Conservation (phyloP, 1,140 invertebrate species). For the Drosophila setifemur region DNA sequence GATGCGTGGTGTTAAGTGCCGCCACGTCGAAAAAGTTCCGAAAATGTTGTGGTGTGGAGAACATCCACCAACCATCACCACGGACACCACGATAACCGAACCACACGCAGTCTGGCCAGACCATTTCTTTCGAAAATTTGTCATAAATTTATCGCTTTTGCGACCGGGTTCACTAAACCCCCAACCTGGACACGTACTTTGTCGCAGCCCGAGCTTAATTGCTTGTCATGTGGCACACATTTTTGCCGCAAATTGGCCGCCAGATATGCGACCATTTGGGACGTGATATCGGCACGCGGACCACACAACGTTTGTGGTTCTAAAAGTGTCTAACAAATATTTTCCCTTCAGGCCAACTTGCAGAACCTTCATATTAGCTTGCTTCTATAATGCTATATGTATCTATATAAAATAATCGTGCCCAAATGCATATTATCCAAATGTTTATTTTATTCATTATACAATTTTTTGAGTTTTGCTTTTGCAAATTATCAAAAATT, state of each 20-base stretch:
- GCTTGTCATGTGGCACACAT: constrained; percentile 78
- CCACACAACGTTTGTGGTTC: constrained; percentile 53
- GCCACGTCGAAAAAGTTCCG: constrained; percentile 56
- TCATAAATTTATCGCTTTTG: constrained; percentile 80
- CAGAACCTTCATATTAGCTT: too few relatives aligned
- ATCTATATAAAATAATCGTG: too few relatives aligned
- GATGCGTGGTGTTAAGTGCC: constrained; percentile 78
- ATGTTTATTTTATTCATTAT: too few relatives aligned
- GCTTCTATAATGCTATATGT: too few relatives aligned
- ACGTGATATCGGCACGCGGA: constrained; percentile 42
- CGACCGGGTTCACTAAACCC: constrained; percentile 69
- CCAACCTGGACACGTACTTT: constrained; percentile 42
- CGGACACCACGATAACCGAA: constrained; percentile 37
- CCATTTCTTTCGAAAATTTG: constrained; percentile 77
- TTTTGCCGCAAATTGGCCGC: constrained; percentile 61
- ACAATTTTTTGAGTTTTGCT: too few relatives aligned
- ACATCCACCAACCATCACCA: constrained; percentile 4
- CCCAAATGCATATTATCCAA: too few relatives aligned
- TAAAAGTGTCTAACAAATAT: constrained; percentile 27
- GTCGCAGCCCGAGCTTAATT: constrained; percentile 58
- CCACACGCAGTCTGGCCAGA: constrained; percentile 63
- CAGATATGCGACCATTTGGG: constrained; percentile 51
- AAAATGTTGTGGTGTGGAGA: constrained; percentile 15
- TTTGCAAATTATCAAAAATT: too few relatives aligned
- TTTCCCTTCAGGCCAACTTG: neutral